Percentiles rank a stretch among this genome's conserved stretches.
Conservation (phyloP, 2,113 vertebrate genomes). For the Cavia aperea region DNA sequence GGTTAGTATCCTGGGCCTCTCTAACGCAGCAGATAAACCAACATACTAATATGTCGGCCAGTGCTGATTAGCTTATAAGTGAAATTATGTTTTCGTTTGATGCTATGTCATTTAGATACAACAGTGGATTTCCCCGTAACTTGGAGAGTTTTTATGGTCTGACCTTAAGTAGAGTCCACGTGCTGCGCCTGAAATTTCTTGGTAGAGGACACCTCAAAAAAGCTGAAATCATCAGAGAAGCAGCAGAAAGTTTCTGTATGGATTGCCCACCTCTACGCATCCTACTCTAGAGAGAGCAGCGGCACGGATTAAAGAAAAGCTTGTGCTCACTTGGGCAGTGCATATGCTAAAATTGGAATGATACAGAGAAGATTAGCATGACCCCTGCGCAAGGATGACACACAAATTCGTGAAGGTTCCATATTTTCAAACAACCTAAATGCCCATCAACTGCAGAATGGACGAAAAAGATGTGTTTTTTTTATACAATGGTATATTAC, state of each 20-base stretch:
- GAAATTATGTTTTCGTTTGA: neutral
- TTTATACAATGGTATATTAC: too few species aligned
- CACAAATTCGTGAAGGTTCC: too few species aligned
- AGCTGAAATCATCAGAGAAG: slow-evolving; percentile 5
- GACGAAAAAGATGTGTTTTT: too few species aligned
- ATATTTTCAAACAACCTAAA: too few species aligned
- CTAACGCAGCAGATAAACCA: neutral
- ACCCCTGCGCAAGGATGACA: too few species aligned
- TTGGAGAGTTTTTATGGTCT: neutral
- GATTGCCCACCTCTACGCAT: neutral
- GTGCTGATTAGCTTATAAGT: neutral
- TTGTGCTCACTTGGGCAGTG: too few species aligned
- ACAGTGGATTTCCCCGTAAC: slow-evolving; percentile 14
- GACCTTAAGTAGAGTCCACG: slow-evolving; percentile 29
- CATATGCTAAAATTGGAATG: too few species aligned
- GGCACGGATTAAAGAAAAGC: neutral
- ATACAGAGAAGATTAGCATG: too few species aligned
- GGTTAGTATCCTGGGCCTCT: neutral
- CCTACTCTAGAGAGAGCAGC: neutral
- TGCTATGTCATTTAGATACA: slow-evolving; percentile 17
- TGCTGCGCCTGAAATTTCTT: neutral
- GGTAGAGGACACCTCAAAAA: neutral
- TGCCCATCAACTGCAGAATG: too few species aligned
- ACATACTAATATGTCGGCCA: neutral
- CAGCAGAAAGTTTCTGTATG: neutral